Base-by-base conservation (phyloP, 2,888 invertebrate species). In the Scrobipalpa costella region DNA sequence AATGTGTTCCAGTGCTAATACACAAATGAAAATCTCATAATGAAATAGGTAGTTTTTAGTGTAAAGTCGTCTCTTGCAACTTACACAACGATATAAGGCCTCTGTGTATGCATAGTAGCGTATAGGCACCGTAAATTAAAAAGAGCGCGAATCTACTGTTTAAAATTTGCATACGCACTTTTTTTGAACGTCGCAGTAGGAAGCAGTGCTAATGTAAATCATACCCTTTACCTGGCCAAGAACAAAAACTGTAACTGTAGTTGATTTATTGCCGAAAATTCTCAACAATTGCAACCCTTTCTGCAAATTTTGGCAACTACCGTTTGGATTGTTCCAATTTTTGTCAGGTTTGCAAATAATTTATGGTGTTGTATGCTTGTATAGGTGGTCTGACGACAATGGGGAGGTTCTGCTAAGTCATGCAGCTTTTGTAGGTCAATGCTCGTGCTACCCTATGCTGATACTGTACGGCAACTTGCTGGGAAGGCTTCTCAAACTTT, bases 401-500 rank as follows among this genome's bases (percentile, higher is more conserved):
- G 68, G 77, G 65, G 66, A 67, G 72, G 73, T 84, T 86, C 79
- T 83, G 88, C 88, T 88, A 86, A 90, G 90, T 91, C 90, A 91
- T 73, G 75, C 63, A 13, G 78, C 77, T 74, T 87, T 89, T 90
- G 88, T 88, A 88, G 86, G 88, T 90, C 85, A 88, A 84, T 88
- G 77, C 79, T 55, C 34, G 33, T 73, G 73, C 74, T 77, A 79
- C 75, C 79, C 78, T 80, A 74, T 74, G 70, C 75, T 70, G 77
- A 79, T 78, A 79, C 67, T 74, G 73, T 77, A 76, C 78, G 73
- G 71, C 70, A 75, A 68, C 71, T 64, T 62, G 65, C 64, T 64
- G 58, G 2, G 76, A 73, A 67, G 61, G 80, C 7, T 73, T 69
- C 78, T 79, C 83, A 88, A 88, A 80, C 67, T 75, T 68, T 68